Percentiles rank a stretch among this genome's conserved stretches.
Conservation (phyloP, 64 coral and sea anemone genomes). For the Montipora foliosa region DNA sequence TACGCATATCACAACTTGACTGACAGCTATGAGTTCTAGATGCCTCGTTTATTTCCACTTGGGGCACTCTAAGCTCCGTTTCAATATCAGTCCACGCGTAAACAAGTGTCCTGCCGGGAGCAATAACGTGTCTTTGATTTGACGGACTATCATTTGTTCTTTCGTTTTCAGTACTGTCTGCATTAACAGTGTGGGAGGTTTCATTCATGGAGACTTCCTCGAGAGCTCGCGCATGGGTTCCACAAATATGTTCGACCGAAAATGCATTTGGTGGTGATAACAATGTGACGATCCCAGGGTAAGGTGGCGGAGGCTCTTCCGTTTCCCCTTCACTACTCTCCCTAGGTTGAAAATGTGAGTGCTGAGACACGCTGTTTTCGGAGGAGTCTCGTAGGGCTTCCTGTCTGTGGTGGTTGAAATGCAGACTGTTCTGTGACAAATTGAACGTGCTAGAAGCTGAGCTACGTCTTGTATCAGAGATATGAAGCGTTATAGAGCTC, state of each 20-base stretch:
- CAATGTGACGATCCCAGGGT: slow-evolving; percentile 8
- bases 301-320: slow-evolving; percentile 49
- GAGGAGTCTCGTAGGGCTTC: background rate
- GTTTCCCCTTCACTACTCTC: background rate
- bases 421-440: slow-evolving; percentile 24
- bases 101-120: background rate
- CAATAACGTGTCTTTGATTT: background rate
- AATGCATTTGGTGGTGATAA: background rate
- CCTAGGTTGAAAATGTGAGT: background rate
- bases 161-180: background rate
- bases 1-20: background rate
- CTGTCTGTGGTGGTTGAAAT: background rate
- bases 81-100: slow-evolving; percentile 1
- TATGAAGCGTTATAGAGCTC: slow-evolving; percentile 34
- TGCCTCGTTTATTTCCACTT: background rate
- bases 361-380: background rate
- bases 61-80: background rate
- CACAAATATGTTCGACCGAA: background rate
- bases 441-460: slow-evolving; percentile 17
- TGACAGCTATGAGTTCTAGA: background rate
- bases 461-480: slow-evolving; percentile 29
- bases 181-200: background rate
- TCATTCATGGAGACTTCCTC: background rate
- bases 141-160: background rate
- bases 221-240: background rate